Evolutionary conservation across 2,797 vertebrate genomes (phyloP).

Genomic region (Falco rusticolus): DNA sequence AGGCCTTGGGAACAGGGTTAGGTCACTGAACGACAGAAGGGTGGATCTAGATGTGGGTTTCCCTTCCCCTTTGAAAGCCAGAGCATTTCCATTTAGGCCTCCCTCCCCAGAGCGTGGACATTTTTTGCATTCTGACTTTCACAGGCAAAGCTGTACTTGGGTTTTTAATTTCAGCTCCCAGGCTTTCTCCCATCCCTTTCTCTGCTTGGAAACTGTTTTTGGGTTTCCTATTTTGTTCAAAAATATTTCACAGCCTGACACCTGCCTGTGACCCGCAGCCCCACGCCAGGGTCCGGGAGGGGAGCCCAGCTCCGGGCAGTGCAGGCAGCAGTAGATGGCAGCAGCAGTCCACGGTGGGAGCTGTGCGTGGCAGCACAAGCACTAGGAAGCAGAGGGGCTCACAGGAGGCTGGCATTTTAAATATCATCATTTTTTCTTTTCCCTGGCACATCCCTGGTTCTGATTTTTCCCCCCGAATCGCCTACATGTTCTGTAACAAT

Average conservation of each 20-base stretch:
- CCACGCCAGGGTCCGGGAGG: neutral
- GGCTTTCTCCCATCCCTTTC: neutral
- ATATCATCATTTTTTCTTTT: neutral
- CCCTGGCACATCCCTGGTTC: slow-evolving; percentile 22
- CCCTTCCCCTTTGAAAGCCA: neutral
- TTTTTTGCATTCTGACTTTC: neutral
- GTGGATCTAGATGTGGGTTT: neutral
- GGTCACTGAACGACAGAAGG: neutral
- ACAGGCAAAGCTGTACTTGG: neutral
- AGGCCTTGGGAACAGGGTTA: neutral
- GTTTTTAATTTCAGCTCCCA: neutral
- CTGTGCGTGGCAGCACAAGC: neutral
- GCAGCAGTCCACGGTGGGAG: slow-evolving; percentile 41
- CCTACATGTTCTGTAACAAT: slow-evolving; percentile 60
- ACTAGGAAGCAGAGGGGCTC: neutral
- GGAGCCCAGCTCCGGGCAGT: neutral
- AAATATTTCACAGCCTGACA: neutral
- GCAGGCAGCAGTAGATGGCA: slow-evolving; percentile 74
- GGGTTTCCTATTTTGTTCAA: neutral
- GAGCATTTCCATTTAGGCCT: neutral
- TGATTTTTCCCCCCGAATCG: slow-evolving; percentile 43
- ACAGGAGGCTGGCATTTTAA: slow-evolving; percentile 49
- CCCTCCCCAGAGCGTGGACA: fast-evolving
- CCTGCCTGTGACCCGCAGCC: neutral
- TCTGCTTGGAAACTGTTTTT: neutral